Evolutionary conservation across 2,888 invertebrate genomes (phyloP).

Genomic region (Microplitis manilae): DNA sequence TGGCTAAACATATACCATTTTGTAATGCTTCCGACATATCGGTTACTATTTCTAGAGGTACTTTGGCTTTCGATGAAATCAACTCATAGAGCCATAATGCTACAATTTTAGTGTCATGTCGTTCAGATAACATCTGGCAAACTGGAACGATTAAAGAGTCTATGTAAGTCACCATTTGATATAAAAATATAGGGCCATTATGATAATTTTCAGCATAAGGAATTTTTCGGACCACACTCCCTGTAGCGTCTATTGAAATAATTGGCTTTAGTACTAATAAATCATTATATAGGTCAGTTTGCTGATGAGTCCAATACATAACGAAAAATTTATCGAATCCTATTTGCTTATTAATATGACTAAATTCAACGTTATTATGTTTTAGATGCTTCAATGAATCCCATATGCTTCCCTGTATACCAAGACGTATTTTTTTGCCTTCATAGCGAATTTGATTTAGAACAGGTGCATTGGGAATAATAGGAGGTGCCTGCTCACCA

Average conservation of each 20-base stretch:
- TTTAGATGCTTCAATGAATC: neutral
- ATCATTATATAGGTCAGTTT: slow-evolving; percentile 37
- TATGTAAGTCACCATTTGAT: slow-evolving; percentile 36
- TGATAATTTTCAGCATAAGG: slow-evolving; percentile 13
- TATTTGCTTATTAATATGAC: neutral
- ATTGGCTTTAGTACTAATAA: slow-evolving; percentile 29
- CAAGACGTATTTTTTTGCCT: neutral
- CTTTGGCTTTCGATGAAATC: slow-evolving; percentile 25
- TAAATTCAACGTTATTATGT: neutral
- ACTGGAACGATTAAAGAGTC: slow-evolving; percentile 33
- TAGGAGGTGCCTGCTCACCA: neutral
- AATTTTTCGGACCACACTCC: slow-evolving; percentile 33
- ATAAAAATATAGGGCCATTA: slow-evolving; percentile 38
- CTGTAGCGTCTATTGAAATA: slow-evolving; percentile 42
- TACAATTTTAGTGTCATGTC: slow-evolving; percentile 34
- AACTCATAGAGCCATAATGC: slow-evolving; percentile 35
- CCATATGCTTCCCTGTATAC: neutral
- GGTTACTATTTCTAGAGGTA: slow-evolving; percentile 38
- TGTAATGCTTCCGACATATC: slow-evolving; percentile 42
- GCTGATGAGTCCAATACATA: slow-evolving; percentile 38
- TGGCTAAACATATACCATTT: slow-evolving; percentile 35
- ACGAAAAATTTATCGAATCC: slow-evolving; percentile 30
- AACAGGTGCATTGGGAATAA: neutral
- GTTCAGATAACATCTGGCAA: slow-evolving; percentile 36
- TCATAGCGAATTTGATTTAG: neutral